These are phyloP conservation scores for Kryptolebias marmoratus DNA, from an alignment of 2,113 vertebrate genomes.

Conservation along the genomic window DNA sequence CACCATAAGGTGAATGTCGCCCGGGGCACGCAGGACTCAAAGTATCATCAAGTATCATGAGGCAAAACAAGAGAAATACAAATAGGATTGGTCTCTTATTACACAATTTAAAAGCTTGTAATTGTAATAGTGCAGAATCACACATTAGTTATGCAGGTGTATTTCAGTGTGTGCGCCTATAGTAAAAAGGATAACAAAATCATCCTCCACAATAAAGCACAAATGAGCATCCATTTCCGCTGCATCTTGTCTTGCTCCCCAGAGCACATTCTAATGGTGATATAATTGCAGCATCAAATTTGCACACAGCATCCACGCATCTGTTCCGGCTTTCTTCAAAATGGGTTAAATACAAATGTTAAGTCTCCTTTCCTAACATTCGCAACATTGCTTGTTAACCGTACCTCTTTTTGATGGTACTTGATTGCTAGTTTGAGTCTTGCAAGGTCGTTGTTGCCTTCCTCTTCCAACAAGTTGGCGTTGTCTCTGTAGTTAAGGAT, in stretches of 20 bases:
- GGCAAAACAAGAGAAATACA: neutral
- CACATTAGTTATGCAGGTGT: neutral
- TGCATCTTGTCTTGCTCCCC: neutral
- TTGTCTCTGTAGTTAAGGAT: slow-evolving; percentile 97
- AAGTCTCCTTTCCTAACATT: neutral
- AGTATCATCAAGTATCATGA: neutral
- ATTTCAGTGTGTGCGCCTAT: neutral
- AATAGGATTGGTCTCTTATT: neutral
- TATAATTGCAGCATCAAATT: neutral
- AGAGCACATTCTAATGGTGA: neutral
- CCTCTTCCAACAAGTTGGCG: slow-evolving; percentile 88
- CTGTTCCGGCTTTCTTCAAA: no score
- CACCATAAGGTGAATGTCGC: neutral
- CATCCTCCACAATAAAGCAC: no score
- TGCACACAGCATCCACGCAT: no score
- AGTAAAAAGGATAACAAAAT: neutral
- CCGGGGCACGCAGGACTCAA: neutral
- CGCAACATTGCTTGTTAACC: neutral
- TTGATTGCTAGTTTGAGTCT: slow-evolving; percentile 97
- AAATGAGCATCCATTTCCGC: neutral
- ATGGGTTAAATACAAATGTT: neutral
- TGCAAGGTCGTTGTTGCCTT: slow-evolving; percentile 91
- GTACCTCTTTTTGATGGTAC: slow-evolving; percentile 98
- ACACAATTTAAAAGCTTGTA: slow-evolving; percentile 1
- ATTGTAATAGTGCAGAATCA: slow-evolving; percentile 5